These are phyloP conservation scores for Charadrius vociferus DNA, from an alignment of 2,113 vertebrate species.

Conservation along the genomic window DNA sequence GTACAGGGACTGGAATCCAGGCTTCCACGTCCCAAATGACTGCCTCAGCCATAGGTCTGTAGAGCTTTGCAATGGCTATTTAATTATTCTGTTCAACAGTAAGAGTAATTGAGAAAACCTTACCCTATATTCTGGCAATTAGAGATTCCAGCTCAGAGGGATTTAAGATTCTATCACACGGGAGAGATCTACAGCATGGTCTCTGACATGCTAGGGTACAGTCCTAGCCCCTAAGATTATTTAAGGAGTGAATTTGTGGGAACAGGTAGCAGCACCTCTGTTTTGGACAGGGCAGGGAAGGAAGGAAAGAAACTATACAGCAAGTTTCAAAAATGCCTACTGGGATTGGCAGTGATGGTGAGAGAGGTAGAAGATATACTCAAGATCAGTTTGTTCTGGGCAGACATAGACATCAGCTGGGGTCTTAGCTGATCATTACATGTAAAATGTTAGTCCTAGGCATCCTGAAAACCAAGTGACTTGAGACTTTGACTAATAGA, in stretches of 20 bases:
- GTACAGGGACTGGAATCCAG: neutral
- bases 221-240: neutral
- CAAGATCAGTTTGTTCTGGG: neutral
- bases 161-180: neutral
- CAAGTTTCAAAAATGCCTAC: neutral
- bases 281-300: neutral
- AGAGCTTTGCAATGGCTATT: neutral
- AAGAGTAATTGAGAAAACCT: constrained; percentile 9
- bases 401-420: neutral
- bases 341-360: neutral
- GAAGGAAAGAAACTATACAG: neutral
- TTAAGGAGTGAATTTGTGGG: neutral
- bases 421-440: neutral
- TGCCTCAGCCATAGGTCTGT: neutral
- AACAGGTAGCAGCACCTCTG: neutral
- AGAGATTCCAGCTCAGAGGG: neutral
- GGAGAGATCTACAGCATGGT: neutral
- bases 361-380: neutral
- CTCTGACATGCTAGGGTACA: neutral
- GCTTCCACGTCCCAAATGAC: neutral
- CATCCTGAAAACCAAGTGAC: neutral
- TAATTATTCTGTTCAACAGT: constrained; percentile 18
- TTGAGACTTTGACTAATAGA: neutral
- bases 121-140: neutral
- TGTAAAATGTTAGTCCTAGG: neutral